Evolutionary conservation across 2,113 vertebrate genomes (phyloP).

Genomic region (Lophius piscatorius): DNA sequence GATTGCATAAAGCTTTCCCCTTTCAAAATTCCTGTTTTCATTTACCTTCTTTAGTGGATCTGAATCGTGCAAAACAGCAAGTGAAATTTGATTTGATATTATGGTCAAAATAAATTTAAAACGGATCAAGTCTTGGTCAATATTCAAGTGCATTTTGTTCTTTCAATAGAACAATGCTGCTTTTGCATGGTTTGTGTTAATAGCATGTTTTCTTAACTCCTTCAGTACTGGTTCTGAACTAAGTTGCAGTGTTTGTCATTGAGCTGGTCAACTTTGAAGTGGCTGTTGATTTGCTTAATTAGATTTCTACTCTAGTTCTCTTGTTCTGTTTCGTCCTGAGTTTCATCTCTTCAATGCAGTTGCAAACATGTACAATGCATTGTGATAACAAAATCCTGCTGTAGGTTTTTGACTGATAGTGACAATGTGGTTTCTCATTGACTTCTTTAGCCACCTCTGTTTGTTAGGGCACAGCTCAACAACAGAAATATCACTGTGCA

Average conservation of each 20-base stretch:
- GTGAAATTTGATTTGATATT: conserved; percentile 20
- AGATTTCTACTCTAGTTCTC: conserved; percentile 73
- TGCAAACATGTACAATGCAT: conserved; percentile 82
- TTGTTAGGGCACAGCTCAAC: conserved; percentile 58
- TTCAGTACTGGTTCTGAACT: conserved; percentile 65
- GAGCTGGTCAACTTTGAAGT: conserved; percentile 61
- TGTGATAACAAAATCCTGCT: conserved; percentile 77
- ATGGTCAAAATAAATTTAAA: conserved; percentile 8
- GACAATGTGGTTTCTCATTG: conserved; percentile 87
- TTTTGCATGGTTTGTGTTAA: conserved; percentile 82
- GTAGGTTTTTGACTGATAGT: conserved; percentile 78
- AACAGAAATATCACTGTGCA: conserved; percentile 61
- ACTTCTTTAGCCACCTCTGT: conserved; percentile 73
- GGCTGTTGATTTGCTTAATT: conserved; percentile 74
- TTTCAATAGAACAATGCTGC: conserved; percentile 58
- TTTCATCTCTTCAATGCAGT: conserved; percentile 83
- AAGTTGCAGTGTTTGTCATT: conserved; percentile 67
- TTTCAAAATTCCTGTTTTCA: conserved; percentile 57
- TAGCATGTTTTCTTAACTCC: conserved; percentile 81
- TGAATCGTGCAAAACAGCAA: conserved; percentile 81
- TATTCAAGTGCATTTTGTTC: conserved; percentile 1
- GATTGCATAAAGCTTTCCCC: conserved; percentile 58
- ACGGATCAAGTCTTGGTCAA: conserved; percentile 15
- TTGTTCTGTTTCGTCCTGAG: conserved; percentile 73
- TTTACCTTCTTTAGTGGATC: conserved; percentile 60